A percentile compares a stretch with the other conserved stretches of the same genome.
Evolutionary conservation across 2,888 invertebrate genomes (phyloP).

Genomic region (Thumatha senex): DNA sequence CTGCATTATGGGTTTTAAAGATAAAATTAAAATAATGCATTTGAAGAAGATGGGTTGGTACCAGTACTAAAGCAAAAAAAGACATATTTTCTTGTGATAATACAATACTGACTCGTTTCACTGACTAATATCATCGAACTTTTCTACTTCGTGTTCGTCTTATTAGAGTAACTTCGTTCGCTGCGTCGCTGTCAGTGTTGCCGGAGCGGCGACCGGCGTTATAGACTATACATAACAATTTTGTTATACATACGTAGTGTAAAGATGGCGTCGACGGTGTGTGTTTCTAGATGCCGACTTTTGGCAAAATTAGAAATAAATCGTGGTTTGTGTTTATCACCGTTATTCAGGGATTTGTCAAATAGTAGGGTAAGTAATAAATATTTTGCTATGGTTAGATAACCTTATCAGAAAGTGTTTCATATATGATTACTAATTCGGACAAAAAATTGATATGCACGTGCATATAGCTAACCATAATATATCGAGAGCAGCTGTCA

Average conservation of each 20-base stretch:
- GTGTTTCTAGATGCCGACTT: constrained; percentile 84
- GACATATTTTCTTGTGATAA: constrained; percentile 18
- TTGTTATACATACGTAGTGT: constrained; percentile 60
- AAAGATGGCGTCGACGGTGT: constrained; percentile 85
- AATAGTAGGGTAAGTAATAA: constrained; percentile 74
- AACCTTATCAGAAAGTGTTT: constrained; percentile 47
- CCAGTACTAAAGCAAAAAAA: no score
- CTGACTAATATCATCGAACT: no score
- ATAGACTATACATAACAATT: constrained; percentile 39
- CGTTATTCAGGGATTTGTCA: constrained; percentile 77
- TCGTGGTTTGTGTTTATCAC: constrained; percentile 82
- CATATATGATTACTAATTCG: constrained; percentile 59
- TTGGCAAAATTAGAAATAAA: constrained; percentile 84
- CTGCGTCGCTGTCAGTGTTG: constrained; percentile 40
- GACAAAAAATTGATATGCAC: constrained; percentile 54
- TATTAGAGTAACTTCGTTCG: no score
- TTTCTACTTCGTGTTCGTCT: constrained; percentile 25
- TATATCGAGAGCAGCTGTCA: constrained; percentile 67
- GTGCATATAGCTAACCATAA: constrained; percentile 53
- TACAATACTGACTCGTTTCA: constrained; percentile 16
- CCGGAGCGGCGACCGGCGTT: constrained; percentile 40
- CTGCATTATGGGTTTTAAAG: no score
- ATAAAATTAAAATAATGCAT: no score
- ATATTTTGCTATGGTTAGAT: constrained; percentile 35
- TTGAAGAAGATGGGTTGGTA: no score